Base-by-base conservation (phyloP, 2,888 invertebrate species). In the Cantharis nigra region DNA sequence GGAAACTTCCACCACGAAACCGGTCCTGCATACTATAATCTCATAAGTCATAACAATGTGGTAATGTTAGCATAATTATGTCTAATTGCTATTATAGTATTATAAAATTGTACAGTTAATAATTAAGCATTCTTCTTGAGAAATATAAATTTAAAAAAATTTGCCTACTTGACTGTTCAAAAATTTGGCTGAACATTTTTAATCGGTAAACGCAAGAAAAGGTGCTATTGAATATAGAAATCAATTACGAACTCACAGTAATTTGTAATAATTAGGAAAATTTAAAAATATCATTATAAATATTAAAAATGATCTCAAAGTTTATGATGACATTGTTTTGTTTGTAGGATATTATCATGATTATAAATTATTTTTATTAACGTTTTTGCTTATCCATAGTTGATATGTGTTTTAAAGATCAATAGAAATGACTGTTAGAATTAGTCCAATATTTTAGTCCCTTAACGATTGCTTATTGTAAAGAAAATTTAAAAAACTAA, bases 191-290 rank as follows among this genome's bases (percentile, higher is more conserved):
- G n/a, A 70, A 72, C n/a, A 49, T 7, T 49, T 49, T 30, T 63
- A 74, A 63, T 69, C 18, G 63, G 63, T 70, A 30, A 63, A 74
- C 18, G 30, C 69, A 74, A 63, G 74, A 74, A 74, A 74, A 74
- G 74, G 74, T 74, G 74, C 74, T 74, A 74, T 74, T 69, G 67
- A 73, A 73, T 62, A 20, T 20, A 67, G 20, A 64, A 23, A 63
- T 64, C 13, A 64, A 71, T 71, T 63, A 64, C 64, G 71, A 71
- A 71, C 63, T 28, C 30, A 67, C 26, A 65, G 16, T 63, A 64
- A 64, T 30, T n/a, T 63, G 28, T 71, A 71, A 63, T 33, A 63
- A 30, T 33, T 33, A 49, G 9, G 65, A 16, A 13, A 14, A 16
- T 71, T 28, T 63, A 71, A 63, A 70, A 9, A 20, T 30, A 14